Conservation (phyloP, 2,113 vertebrate species). For the Nibea coibor region DNA sequence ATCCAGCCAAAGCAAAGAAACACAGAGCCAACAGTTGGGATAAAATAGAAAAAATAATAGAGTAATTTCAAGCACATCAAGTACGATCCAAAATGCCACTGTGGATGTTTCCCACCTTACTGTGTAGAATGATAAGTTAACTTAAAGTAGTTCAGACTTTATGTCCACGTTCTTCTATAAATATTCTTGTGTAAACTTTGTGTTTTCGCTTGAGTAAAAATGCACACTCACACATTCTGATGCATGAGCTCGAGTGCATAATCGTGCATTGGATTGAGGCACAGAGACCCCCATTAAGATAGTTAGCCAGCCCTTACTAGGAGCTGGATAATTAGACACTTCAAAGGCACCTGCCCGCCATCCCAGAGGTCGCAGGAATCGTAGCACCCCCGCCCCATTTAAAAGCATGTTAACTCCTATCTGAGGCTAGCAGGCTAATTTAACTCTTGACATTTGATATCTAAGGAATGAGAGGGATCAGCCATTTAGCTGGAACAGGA, state of each 20-base stretch:
- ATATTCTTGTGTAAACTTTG: background rate
- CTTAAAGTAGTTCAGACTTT: slow-evolving; percentile 33
- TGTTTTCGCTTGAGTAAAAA: slow-evolving; percentile 9
- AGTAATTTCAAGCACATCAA: slow-evolving; percentile 64
- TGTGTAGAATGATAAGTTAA: slow-evolving; percentile 5
- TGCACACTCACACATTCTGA: slow-evolving; percentile 3
- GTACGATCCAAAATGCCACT: slow-evolving; percentile 50
- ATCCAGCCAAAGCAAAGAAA: slow-evolving; percentile 76
- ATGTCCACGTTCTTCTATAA: background rate
- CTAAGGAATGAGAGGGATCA: slow-evolving; percentile 88
- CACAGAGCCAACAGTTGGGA: slow-evolving; percentile 68
- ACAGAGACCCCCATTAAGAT: slow-evolving; percentile 70
- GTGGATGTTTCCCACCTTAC: slow-evolving; percentile 59
- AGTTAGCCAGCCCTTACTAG: slow-evolving; percentile 76
- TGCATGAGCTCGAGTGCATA: slow-evolving; percentile 23
- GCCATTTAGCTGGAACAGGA: slow-evolving; percentile 88
- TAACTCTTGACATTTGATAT: slow-evolving; percentile 90
- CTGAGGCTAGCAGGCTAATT: slow-evolving; percentile 88
- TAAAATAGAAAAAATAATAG: slow-evolving; percentile 61
- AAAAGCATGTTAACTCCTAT: slow-evolving; percentile 87
- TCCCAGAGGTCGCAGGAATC: slow-evolving; percentile 75
- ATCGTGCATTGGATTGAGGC: slow-evolving; percentile 28
- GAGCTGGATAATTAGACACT: slow-evolving; percentile 84
- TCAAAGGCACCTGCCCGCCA: slow-evolving; percentile 84
- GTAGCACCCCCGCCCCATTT: slow-evolving; percentile 72